Percentiles rank a stretch among this genome's conserved stretches.
Conservation (phyloP, 1,140 invertebrate genomes). For the Dendroctonus ponderosae region DNA sequence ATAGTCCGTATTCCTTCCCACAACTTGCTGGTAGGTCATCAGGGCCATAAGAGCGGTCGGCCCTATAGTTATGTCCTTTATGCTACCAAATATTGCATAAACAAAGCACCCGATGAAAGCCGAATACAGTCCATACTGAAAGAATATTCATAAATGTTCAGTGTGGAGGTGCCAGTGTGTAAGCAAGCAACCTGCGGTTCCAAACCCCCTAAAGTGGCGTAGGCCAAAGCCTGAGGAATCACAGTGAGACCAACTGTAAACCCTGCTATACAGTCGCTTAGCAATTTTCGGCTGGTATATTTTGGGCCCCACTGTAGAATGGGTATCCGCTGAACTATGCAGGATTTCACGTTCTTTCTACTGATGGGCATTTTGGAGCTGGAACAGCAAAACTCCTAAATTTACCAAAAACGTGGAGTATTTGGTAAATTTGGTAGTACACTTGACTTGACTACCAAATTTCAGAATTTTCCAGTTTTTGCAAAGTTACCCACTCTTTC, state of each 20-base stretch:
- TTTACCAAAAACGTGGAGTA: too few relatives aligned
- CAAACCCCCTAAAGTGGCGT: slow-evolving; percentile 79
- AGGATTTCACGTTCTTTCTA: slow-evolving; percentile 15
- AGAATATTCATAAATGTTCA: slow-evolving; percentile 42
- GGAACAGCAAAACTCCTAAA: neutral
- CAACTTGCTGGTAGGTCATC: slow-evolving; percentile 75
- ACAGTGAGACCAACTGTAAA: slow-evolving; percentile 86
- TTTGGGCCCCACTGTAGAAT: slow-evolving; percentile 68
- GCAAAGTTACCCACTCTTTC: too few relatives aligned
- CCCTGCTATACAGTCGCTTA: slow-evolving; percentile 78
- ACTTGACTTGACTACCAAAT: too few relatives aligned
- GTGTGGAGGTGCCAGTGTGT: neutral
- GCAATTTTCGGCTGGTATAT: slow-evolving; percentile 68
- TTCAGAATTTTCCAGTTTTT: too few relatives aligned
- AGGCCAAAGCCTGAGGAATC: slow-evolving; percentile 84
- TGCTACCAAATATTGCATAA: slow-evolving; percentile 86
- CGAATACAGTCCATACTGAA: slow-evolving; percentile 87
- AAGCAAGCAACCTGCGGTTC: slow-evolving; percentile 67
- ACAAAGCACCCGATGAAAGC: slow-evolving; percentile 90
- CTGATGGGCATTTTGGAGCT: slow-evolving; percentile 26
- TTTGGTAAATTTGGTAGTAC: too few relatives aligned
- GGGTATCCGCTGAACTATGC: slow-evolving; percentile 53
- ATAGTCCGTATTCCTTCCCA: slow-evolving; percentile 69
- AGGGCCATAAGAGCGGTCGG: slow-evolving; percentile 81
- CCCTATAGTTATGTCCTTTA: slow-evolving; percentile 87